phyloP scores from a whole-genome alignment of 2,888 invertebrate genomes.

The Rotaria macrura region DNA sequence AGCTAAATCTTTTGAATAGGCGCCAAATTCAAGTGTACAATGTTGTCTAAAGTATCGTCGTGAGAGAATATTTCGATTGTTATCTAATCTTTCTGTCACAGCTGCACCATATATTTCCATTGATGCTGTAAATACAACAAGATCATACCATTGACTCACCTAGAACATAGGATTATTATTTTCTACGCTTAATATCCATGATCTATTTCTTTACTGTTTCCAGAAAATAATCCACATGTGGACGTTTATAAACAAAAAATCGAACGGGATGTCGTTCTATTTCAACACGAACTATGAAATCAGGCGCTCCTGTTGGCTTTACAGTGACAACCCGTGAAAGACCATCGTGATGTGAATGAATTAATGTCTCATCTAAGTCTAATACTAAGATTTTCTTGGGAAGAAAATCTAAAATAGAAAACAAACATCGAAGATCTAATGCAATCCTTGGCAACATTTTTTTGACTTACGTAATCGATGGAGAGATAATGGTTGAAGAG shows the following conservation, averaged over 20 bases:
- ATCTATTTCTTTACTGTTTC: conserved; percentile 63
- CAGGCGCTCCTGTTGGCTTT: conserved; percentile 92
- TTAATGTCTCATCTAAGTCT: conserved; percentile 94
- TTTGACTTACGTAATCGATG: conserved; percentile 74
- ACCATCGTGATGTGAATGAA: conserved; percentile 97
- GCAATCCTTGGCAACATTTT: background rate
- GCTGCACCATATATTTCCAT: conserved; percentile 99
- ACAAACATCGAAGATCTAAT: conserved; percentile 8
- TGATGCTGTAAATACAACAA: conserved; percentile 96
- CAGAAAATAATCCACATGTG: conserved; percentile 97
- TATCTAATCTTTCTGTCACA: conserved; percentile 93
- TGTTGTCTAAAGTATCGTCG: conserved; percentile 84
- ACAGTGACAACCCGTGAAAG: conserved; percentile 72
- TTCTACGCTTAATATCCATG: background rate
- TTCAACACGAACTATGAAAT: conserved; percentile 87
- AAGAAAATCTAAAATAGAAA: conserved; percentile 64
- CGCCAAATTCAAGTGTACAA: conserved; percentile 84
- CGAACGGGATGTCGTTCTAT: conserved; percentile 97
- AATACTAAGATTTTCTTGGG: conserved; percentile 88
- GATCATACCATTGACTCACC: conserved; percentile 95
- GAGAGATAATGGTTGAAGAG: conserved; percentile 81
- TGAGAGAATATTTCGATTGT: conserved; percentile 78
- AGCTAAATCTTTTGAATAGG: conserved; percentile 94
- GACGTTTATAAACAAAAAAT: conserved; percentile 97
- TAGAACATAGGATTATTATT: conserved; percentile 43